A percentile compares a stretch with the other conserved stretches of the same genome.
phyloP scores from a whole-genome alignment of 2,797 vertebrate genomes.

The Gobionotothen gibberifrons region DNA sequence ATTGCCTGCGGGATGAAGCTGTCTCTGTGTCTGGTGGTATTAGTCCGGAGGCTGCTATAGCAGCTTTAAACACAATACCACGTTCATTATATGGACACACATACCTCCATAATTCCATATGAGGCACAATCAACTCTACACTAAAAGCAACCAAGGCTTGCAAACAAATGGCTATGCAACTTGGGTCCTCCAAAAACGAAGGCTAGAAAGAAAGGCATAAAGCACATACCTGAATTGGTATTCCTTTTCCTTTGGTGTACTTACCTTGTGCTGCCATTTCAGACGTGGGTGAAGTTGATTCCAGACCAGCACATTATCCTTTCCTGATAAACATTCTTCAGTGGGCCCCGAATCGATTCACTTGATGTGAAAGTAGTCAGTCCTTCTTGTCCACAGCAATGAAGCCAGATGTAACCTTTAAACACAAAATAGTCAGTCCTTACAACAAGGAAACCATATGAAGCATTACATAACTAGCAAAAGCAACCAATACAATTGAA shows the following conservation, averaged over 20 bases:
- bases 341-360: background rate
- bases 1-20: no score
- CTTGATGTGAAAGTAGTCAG: background rate
- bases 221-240: background rate
- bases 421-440: background rate
- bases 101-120: no score
- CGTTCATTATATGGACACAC: background rate
- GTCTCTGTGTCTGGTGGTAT: no score
- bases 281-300: background rate
- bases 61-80: background rate
- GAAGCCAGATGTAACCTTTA: constrained; percentile 5
- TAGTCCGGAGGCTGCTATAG: no score
- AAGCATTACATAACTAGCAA: background rate
- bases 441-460: background rate
- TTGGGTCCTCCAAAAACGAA: background rate
- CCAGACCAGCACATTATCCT: constrained; percentile 1
- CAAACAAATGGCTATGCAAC: background rate
- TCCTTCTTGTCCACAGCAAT: background rate
- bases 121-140: no score
- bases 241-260: background rate
- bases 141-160: no score
- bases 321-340: background rate
- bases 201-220: background rate
- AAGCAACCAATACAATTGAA: background rate
- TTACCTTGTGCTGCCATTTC: constrained; percentile 20